Evolutionary conservation across 1,140 invertebrate genomes (phyloP), one percentile per base, ranked within the genome.

Genomic region (Cephus cinctus): DNA sequence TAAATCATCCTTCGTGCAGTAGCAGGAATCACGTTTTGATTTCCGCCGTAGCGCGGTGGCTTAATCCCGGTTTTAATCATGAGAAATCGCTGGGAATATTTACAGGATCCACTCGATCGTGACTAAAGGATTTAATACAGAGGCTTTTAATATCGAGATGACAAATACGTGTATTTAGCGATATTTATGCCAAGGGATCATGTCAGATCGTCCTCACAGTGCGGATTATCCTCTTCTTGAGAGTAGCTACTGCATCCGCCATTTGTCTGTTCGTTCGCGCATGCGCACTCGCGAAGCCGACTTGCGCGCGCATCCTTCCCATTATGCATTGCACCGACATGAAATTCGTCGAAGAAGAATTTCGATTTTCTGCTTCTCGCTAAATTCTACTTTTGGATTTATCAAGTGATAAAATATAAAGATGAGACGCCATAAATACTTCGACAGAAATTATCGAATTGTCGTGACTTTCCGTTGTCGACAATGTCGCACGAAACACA

Each of bases 141-240:
- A 40, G 35, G 42, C 55, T 51, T 50, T 65, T 59, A 59, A 61
- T 46, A 32, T 30, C 49, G 15, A 20, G 36, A 56, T 56, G 65
- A 67, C 55, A 63, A 65, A 67, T 65, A 61, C 45, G 31, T 23
- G 52, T 45, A 48, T 63, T 64, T 57, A 61, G 45, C 43, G 50
- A 54, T 57, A 63, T 65, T 67, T 61, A 61, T 56, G 50, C 56
- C 52, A 60, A 43, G 51, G 63, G 58, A 63, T 68, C 57, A 60
- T 42, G 56, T 68, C 60, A 52, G 57, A 57, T 62, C 61, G 49
- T 38, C 39, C 48, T 57, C 43, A 59, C 43, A 45, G 25, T 22
- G 34, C 46, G 53, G 61, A 63, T 64, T 64, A 65, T 65, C 61
- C 52, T 56, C 49, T 61, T 31, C 48, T 6, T 23, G 43, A 52